Base-by-base conservation (phyloP, 2,113 vertebrate genomes). In the Sialia sialis region DNA sequence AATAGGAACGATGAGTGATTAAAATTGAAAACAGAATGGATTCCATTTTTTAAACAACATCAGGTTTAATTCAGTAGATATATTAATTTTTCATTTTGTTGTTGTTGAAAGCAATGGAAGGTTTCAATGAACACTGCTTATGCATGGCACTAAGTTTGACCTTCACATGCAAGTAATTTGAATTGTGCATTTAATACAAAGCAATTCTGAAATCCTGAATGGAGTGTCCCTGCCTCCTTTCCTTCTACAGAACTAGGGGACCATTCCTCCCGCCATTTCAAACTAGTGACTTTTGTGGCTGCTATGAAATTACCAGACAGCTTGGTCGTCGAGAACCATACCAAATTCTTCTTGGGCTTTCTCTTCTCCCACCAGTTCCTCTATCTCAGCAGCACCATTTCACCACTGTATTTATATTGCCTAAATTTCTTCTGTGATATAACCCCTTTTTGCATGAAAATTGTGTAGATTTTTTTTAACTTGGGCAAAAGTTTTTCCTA, bases 41-140 rank as follows among this genome's bases (percentile, higher is more conserved):
- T 96, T 80, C 27, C 34, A 34, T 91, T 96, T 95, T 97, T 97
- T 75, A 60, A 96, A 90, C 21, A 22, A 38, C 2, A 21, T 96
- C 78, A 95, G 83, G 26, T 94, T 96, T 97, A 88, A 97, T 97
- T 97, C 93, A 85, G 58, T 22, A 87, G 85, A 79, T 70, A 52
- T 87, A 94, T 96, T 95, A 96, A 96, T 97, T 95, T 96, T 88
- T 72, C 54, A 34, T 68, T 83, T 84, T 89, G 94, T 88, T 30
- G 55, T 52, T 43, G 46, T 89, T 96, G 88, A 86, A 93, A 95
- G 26, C 75, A 95, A 76, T 68, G n/a, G 34, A 92, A 86, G 11
- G 10, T 84, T 86, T 91, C 78, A 36, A 38, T 32, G 80, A 94
- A 26, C 20, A 16, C 32, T 46, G 14, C 17, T 59, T 82, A 54